Conservation (phyloP, 2,888 invertebrate genomes). For the Cantharis lateralis region DNA sequence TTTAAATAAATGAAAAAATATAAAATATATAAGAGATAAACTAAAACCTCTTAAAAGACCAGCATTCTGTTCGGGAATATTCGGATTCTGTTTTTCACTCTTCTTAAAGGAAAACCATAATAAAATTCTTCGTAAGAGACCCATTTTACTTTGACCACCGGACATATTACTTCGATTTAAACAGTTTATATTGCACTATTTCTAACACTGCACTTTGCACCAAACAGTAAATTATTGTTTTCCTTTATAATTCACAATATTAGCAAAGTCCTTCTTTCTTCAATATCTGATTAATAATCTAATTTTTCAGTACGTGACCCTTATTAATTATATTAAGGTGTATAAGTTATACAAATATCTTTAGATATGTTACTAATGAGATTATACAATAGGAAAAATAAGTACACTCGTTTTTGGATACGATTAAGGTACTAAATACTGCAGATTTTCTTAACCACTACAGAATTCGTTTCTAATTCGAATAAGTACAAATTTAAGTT, state of each 20-base stretch:
- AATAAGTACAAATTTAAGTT: background rate
- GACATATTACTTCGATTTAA: constrained; percentile 15
- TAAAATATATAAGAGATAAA: background rate
- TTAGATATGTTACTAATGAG: background rate
- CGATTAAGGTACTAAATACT: background rate
- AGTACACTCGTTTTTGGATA: background rate
- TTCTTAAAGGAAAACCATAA: constrained; percentile 36
- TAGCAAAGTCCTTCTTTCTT: background rate
- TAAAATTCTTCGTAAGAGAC: constrained; percentile 37
- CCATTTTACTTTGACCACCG: constrained; percentile 29
- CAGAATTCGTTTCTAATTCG: background rate
- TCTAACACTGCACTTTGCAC: constrained; percentile 4
- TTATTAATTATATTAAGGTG: background rate
- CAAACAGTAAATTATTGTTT: background rate
- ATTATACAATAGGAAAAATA: background rate
- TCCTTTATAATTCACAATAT: background rate
- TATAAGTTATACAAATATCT: background rate
- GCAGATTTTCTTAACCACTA: background rate
- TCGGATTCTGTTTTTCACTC: constrained; percentile 23
- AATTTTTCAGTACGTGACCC: background rate
- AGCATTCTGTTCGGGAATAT: constrained; percentile 45
- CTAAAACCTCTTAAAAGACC: constrained; percentile 47
- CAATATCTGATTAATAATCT: background rate
- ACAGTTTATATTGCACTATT: background rate
- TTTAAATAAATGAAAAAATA: background rate